These are phyloP conservation scores for Dryadula phaetusa DNA, from an alignment of 2,888 invertebrate genomes.

Conservation along the genomic window DNA sequence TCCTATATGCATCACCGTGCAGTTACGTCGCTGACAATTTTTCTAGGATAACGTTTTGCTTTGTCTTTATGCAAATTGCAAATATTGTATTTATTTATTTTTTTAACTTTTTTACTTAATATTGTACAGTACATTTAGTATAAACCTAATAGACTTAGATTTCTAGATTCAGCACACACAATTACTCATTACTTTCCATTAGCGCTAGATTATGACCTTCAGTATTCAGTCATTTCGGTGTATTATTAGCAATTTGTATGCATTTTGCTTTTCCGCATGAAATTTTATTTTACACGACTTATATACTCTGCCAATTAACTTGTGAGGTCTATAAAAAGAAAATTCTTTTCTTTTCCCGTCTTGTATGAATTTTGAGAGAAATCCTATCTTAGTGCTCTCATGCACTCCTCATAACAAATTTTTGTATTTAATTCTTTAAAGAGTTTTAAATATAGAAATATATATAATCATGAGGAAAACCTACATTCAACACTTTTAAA, in stretches of 20 bases:
- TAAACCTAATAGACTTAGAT: not conserved
- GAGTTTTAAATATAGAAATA: too few species aligned
- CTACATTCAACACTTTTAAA: too few species aligned
- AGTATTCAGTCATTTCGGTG: not conserved
- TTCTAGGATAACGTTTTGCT: not conserved
- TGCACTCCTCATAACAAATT: too few species aligned
- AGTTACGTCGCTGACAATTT: conserved; percentile 23
- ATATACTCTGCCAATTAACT: too few species aligned
- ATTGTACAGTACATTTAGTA: not conserved
- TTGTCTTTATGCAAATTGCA: not conserved
- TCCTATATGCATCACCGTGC: conserved; percentile 22
- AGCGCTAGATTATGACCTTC: conserved; percentile 1
- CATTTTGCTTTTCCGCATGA: conserved; percentile 1
- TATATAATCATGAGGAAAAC: too few species aligned
- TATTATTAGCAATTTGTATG: not conserved
- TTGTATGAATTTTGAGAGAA: too few species aligned
- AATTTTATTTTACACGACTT: not conserved
- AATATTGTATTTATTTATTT: not conserved
- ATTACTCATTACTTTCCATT: conserved; percentile 18
- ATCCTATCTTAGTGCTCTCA: too few species aligned
- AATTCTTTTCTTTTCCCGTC: too few species aligned
- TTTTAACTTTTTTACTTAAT: not conserved
- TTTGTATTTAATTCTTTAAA: too few species aligned
- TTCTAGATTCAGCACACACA: not conserved
- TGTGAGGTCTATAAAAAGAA: too few species aligned